Percentiles rank a stretch among this genome's conserved stretches.
Conservation (phyloP, 2,888 invertebrate species). For the Andrena praecox region DNA sequence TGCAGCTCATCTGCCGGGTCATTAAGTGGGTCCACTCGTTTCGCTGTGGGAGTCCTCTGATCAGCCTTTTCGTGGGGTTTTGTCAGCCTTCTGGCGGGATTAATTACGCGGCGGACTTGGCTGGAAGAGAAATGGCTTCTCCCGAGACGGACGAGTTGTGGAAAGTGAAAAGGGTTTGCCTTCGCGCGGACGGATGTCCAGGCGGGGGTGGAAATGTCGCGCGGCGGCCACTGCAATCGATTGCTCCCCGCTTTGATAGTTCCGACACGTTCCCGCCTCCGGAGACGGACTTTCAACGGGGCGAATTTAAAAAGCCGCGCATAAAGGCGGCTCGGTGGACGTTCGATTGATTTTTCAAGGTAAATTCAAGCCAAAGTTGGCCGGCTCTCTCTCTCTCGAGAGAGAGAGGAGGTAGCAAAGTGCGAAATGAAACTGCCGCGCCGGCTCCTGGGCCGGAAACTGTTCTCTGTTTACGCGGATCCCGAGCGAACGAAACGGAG, state of each 20-base stretch:
- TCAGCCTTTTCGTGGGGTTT: conserved; percentile 21
- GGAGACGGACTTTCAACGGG: conserved; percentile 54
- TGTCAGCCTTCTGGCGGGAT: background rate
- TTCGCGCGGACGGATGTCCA: background rate
- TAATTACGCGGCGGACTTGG: conserved; percentile 18
- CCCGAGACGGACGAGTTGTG: background rate
- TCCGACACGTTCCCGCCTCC: conserved; percentile 20
- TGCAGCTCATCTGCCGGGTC: conserved; percentile 20
- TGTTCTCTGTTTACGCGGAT: conserved; percentile 59
- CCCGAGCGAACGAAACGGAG: conserved; percentile 43
- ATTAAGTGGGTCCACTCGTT: conserved; percentile 24
- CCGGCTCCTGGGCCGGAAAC: conserved; percentile 38
- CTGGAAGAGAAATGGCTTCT: conserved; percentile 20
- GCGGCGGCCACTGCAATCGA: conserved; percentile 39
- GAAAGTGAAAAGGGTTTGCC: conserved; percentile 8
- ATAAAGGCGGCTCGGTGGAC: conserved; percentile 25
- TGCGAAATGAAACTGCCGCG: conserved; percentile 62
- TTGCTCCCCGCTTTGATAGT: conserved; percentile 41
- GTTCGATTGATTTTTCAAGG: conserved; percentile 64
- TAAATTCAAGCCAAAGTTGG: conserved; percentile 56
- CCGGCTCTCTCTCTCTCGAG: conserved; percentile 10
- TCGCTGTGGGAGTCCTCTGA: conserved; percentile 1
- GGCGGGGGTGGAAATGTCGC: conserved; percentile 18
- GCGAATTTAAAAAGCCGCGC: conserved; percentile 51
- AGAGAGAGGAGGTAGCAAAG: conserved; percentile 22